Conservation (phyloP, 2,113 vertebrate species). For the Cyphomyrus plagiostoma region DNA sequence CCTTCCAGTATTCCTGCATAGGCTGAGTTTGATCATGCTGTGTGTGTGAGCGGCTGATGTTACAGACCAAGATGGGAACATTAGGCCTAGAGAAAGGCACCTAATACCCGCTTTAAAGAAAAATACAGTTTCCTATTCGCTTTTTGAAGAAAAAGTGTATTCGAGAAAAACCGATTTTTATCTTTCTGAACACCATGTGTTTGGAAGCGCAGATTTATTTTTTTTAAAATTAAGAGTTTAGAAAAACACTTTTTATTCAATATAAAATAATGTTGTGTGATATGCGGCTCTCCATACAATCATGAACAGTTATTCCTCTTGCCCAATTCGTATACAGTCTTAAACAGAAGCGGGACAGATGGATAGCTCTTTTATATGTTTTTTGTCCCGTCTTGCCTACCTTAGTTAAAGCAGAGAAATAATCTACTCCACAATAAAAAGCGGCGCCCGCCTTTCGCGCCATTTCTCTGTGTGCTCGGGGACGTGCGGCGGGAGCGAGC, state of each 20-base stretch:
- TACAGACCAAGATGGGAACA: neutral
- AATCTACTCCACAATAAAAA: neutral
- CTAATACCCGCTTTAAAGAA: constrained; percentile 24
- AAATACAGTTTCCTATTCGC: neutral
- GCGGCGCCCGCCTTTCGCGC: neutral
- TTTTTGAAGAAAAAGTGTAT: neutral
- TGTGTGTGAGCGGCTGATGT: constrained; percentile 3
- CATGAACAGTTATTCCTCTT: neutral
- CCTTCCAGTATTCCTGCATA: constrained; percentile 5
- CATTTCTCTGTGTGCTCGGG: neutral
- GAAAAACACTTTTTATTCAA: neutral
- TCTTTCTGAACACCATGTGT: neutral
- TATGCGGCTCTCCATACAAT: neutral
- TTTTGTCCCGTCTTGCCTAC: neutral
- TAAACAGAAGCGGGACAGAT: neutral
- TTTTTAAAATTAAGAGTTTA: neutral
- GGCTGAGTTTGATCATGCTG: neutral
- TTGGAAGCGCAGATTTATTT: neutral
- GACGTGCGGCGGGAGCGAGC: neutral
- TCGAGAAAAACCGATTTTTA: neutral
- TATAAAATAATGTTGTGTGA: neutral
- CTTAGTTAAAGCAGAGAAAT: neutral
- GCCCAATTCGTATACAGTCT: neutral
- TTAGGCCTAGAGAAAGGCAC: neutral
- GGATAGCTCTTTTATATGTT: neutral